Base-by-base conservation (phyloP, 2,888 invertebrate species). In the Camponotus fellah region DNA sequence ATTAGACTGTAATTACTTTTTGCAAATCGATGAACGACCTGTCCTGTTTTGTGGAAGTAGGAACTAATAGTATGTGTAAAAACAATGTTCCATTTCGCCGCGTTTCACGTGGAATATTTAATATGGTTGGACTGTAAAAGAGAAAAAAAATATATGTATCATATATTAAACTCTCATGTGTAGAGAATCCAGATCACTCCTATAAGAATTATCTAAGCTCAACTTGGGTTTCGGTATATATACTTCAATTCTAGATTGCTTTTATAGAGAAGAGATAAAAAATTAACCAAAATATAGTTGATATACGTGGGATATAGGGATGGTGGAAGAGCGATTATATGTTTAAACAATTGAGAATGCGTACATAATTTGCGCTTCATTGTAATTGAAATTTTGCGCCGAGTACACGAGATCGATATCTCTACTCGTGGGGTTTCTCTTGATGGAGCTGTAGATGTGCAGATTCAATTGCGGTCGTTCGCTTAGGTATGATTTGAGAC, bases 41-140 rank as follows among this genome's bases (percentile, higher is more conserved):
- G 0, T 96, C 92, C 2, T 95, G 95, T 53, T 93, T 95, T 34
- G 95, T 95, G 46, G 96, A 96, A 84, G 96, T 95, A 74, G 97
- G 96, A 26, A 97, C 96, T 53, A 98, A 92, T 69, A 97, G 96
- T 2, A 97, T 96, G 94, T 98, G 98, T 92, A 98, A 96, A 93
- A 96, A 97, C 66, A 99, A 94, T 8, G 97, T 97, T 0, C 99
- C 99, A 96, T 99, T 99, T 82, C 97, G 96, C 17, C 97, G 96
- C 0, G 97, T 98, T 94, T 96, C 96, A 34, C 95, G 95, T 4
- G 98, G 98, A 87, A 99, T 95, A 87, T 96, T 96, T 76, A 99
- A 94, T 76, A 95, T 95, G 40, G 98, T 92, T 71, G 96, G 96
- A 91, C 98, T 98, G 93, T 64, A 95, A 91, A 79, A 86, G 58